Evolutionary conservation across 2,888 invertebrate genomes (phyloP), one percentile per base, ranked within the genome.

Genomic region (Pachycephus smyrnensis): DNA sequence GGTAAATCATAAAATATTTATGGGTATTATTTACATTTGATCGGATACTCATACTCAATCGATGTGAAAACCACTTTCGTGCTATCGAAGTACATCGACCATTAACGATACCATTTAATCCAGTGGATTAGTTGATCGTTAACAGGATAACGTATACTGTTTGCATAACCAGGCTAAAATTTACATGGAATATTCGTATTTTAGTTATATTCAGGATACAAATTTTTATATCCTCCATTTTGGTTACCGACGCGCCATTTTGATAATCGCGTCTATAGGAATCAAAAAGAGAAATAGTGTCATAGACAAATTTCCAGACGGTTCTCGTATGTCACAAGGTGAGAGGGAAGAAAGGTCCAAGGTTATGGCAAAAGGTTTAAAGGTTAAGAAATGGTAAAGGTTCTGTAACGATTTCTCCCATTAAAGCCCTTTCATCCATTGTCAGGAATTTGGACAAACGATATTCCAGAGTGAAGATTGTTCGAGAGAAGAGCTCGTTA

Each of bases 381-480:
- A 55, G 9, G 55, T 23, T 23, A 23, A 55, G 23, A 55, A 55
- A 55, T 55, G 2, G 23, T 4, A 55, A 55, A 55, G 23, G 9
- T 55, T 2, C 23, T 23, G 6, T 55, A 71, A 71, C 30, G 71
- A 71, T 71, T 71, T 3, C 30, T 30, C 9, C 35, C 30, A 71
- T 71, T 71, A 71, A 71, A 35, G 9, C 30, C 71, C 71, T 71
- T 71, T 71, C 71, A 15, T 33, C 71, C 71, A 71, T 71, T 71
- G 71, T 71, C 71, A 35, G 71, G 30, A 35, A 12, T 30, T 55
- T 55, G 23, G 40, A 55, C 23, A 55, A 15, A 55, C 55, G 55
- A 55, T 23, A 23, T 55, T 23, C 55, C 2, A 23, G 23, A 23
- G 1, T 23, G 9, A 55, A 55, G 23, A 55, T 55, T 23, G 9